Base-by-base conservation (phyloP, 2,797 vertebrate genomes). In the Muraenolepis orangiensis region DNA sequence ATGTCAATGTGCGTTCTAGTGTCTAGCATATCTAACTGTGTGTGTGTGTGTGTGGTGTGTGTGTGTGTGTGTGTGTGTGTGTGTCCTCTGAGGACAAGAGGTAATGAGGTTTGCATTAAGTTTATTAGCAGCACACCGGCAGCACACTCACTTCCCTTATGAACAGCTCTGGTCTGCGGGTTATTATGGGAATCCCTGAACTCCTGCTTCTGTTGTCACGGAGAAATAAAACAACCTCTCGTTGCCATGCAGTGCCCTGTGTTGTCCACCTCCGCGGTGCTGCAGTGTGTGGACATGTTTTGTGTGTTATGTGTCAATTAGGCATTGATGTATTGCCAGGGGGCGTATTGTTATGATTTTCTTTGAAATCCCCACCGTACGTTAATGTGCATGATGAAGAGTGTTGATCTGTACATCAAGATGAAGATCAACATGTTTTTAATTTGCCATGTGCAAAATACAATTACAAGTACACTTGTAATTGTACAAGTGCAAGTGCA, bases 21-120 rank as follows among this genome's bases (percentile, higher is more conserved):
- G 38, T 26, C 3, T 70, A n/a, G 38, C 29, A 4, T 64, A 6
- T 69, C 6, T 61, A 13, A 18, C 10, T 70, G 40, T 74, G 38
- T 14, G 12, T 12, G 78, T 77, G n/a, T 51, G 71, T 16, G 3
- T 72, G 70, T 72, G 14, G 4, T 57, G 46, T 42, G 66, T 74
- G 31, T 28, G 66, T 29, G 23, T 30, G 66, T 67, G 34, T 46
- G 11, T 61, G 11, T 68, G 14, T 40, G 23, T 69, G 36, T 73
- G 30, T 13, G 30, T 67, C 66, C 66, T 67, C 29, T 0, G 16
- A 67, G 66, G 29, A 31, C 66, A 67, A 1, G 26, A 67, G 66
- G 31, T 31, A 29, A 20, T 31, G 16, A 67, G 66, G 26, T 67
- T 67, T 31, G 30, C 26, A 29, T 67, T 29, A 16, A 29, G 30